Base-by-base conservation (phyloP, 2,888 invertebrate species). In the Agrotis exclamationis region DNA sequence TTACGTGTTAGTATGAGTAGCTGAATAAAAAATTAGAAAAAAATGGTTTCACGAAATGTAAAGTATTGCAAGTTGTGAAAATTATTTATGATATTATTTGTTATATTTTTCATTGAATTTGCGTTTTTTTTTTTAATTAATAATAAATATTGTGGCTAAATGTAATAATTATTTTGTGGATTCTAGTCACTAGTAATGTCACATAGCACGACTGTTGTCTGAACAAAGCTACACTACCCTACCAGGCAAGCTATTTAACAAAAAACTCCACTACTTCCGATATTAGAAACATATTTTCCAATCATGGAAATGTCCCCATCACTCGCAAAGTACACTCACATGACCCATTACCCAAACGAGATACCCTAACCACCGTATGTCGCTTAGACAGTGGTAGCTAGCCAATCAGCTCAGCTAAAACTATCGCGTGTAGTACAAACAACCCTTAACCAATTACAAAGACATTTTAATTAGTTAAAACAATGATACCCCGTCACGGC, bases 391-490 rank as follows among this genome's bases (percentile, higher is more conserved):
- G 39, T 39, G 16, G 13, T 45, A 58, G 11, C 28, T 24, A 20
- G 16, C 22, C 53, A 28, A 51, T 48, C 44, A 44, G 47, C 62
- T 18, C 20, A 68, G 48, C 18, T 39, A 47, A 63, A 57, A 66
- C 68, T 48, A 20, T 84, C 57, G 82, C 83, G 68, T 82, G 85
- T 63, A 16, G 83, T 63, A 18, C 16, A 20, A 28, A 62, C 47
- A 50, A 54, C 59, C 70, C 39, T 60, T 74, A 58, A 75, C 62
- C 76, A 79, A 74, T 83, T 82, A 79, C 65, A 47, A 73, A 53
- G 57, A 67, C 70, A 57, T 67, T 74, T 73, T 83, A 84, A 85
- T 84, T 84, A 78, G 71, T 80, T 74, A 65, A 83, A 79, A 70
- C 67, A 71, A 70, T 66, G 71, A 70, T 56, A 74, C 66, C 63